Conservation (phyloP, 2,888 invertebrate species). For the Clusia tigrina region DNA sequence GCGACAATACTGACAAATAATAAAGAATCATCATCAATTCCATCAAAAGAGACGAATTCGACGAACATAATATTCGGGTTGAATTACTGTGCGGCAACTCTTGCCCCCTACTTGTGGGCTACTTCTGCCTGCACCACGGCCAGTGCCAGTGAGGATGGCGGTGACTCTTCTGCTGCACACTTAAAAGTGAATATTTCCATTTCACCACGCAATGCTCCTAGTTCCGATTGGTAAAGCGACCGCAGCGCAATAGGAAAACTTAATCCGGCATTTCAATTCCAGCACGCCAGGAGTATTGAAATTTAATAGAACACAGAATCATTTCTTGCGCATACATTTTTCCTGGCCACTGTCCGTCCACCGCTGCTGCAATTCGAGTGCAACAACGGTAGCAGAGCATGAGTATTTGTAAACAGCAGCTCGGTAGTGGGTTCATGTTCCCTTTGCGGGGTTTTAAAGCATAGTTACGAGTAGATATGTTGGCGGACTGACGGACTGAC, state of each 20-base stretch:
- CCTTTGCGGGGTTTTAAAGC: not conserved
- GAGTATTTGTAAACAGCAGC: constrained; percentile 6
- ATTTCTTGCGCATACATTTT: not conserved
- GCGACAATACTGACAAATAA: constrained; percentile 34
- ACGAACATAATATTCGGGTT: not conserved
- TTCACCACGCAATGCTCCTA: constrained; percentile 36
- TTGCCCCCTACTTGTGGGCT: not conserved
- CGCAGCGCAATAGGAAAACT: constrained; percentile 6
- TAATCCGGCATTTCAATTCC: constrained; percentile 27
- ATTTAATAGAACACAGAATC: constrained; percentile 25
- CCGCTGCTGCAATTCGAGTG: not conserved
- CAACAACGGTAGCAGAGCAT: not conserved
- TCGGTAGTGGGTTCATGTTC: not conserved
- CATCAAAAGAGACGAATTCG: not conserved
- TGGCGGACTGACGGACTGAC: not conserved
- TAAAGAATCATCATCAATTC: constrained; percentile 30
- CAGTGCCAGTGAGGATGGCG: too few relatives aligned
- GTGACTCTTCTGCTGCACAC: not conserved
- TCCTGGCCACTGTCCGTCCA: too few relatives aligned
- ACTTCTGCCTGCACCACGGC: too few relatives aligned
- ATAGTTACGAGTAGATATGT: not conserved
- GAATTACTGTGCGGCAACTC: not conserved
- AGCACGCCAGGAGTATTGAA: constrained; percentile 25
- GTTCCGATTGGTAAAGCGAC: not conserved
- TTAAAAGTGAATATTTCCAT: constrained; percentile 33